Percentiles rank a stretch among this genome's conserved stretches.
Conservation (phyloP, 2,113 vertebrate species). For the Alethe castanea region DNA sequence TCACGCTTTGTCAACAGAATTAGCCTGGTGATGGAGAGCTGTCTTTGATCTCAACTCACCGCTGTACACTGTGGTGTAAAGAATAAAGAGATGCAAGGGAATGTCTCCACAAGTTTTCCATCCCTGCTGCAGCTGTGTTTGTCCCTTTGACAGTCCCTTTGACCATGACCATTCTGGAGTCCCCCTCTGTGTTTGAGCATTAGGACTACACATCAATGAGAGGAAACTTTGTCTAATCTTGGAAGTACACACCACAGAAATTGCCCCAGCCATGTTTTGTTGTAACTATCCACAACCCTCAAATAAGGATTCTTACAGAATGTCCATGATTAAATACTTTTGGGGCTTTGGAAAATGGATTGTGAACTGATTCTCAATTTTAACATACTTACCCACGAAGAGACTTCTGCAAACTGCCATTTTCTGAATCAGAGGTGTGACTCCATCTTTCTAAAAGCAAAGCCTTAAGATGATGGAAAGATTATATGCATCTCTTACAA, state of each 20-base stretch:
- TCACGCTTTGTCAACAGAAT: background rate
- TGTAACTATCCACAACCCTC: background rate
- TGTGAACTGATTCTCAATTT: background rate
- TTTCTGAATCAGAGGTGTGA: background rate
- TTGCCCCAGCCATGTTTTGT: background rate
- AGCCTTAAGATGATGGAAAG: background rate
- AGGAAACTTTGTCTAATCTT: background rate
- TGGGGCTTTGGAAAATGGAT: background rate
- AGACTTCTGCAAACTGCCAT: background rate
- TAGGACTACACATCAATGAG: background rate
- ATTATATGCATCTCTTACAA: background rate
- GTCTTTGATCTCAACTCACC: background rate
- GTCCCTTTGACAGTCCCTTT: background rate
- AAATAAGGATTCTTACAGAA: background rate
- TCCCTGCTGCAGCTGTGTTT: background rate
- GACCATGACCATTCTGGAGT: background rate
- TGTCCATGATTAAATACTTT: background rate
- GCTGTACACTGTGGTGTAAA: background rate
- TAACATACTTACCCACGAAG: background rate
- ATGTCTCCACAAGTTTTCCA: background rate
- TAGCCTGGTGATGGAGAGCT: background rate
- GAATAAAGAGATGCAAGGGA: background rate
- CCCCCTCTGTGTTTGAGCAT: background rate
- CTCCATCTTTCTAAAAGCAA: background rate
- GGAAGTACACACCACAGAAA: background rate